phyloP scores from a whole-genome alignment of 2,888 invertebrate species.

The Drosophila sordidapex region DNA sequence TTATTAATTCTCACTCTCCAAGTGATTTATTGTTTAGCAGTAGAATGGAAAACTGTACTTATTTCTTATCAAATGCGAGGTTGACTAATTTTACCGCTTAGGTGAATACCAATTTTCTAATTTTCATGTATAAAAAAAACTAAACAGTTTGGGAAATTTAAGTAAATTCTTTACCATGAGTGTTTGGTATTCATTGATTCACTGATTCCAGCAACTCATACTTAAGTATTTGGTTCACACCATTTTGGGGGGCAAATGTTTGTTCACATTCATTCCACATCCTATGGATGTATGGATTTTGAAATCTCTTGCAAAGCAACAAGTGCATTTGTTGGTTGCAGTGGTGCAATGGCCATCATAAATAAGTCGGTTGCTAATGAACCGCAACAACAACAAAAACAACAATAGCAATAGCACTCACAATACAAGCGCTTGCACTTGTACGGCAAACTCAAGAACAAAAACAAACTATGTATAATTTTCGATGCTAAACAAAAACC shows the following conservation, averaged over 20 bases:
- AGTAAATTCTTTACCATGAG: neutral
- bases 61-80: neutral
- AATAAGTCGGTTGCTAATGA: slow-evolving; percentile 68
- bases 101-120: neutral
- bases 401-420: slow-evolving; percentile 53
- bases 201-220: neutral
- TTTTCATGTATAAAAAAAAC: neutral
- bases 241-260: slow-evolving; percentile 25
- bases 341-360: slow-evolving; percentile 65
- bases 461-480: slow-evolving; percentile 57
- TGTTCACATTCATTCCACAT: slow-evolving; percentile 45
- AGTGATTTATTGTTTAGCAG: neutral
- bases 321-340: slow-evolving; percentile 60
- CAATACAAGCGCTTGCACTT: slow-evolving; percentile 67
- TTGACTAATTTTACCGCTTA: neutral
- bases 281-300: slow-evolving; percentile 29
- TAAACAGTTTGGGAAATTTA: neutral
- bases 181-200: neutral
- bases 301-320: slow-evolving; percentile 64
- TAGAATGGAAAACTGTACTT: neutral
- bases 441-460: slow-evolving; percentile 65
- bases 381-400: slow-evolving; percentile 34
- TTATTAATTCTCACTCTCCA: neutral
- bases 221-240: slow-evolving; percentile 33
- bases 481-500: slow-evolving; percentile 59